Evolutionary conservation across 2,113 vertebrate species (phyloP), one percentile per base, ranked within the genome.

Genomic region (Neodon shergylaensis): DNA sequence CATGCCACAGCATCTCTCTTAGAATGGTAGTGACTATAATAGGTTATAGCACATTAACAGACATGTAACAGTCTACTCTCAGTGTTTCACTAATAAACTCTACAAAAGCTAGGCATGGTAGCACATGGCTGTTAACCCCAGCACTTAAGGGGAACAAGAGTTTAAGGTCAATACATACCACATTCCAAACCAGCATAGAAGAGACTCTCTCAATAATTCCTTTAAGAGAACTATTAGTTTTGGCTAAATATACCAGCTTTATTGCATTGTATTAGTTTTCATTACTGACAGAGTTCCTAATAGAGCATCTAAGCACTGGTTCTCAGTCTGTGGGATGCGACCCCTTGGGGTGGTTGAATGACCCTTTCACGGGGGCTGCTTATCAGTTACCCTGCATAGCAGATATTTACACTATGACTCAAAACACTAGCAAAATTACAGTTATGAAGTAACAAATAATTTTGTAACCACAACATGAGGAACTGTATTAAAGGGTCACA

Each of bases 1-100:
- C 77, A 39, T 95, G 33, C 42, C 13, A 52, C 1, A 49, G n/a
- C 70, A 42, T 97, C 19, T 92, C 77, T 90, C 68, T 79, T 94
- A 83, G 63, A 92, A 47, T 58, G 52, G 26, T 13, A 88, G 12
- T 21, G 31, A 88, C 76, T 78, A 88, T 90, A 44, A 61, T 87
- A 39, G 93, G 21, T 94, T 10, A 79, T 84, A 85, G 77, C 7
- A 52, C 28, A 21, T 94, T 65, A 83, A 42, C 13, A 83, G n/a
- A 93, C 24, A n/a, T 76, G 7, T 92, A 68, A 54, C 5, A 92
- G 31, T 81, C 72, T 70, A 79, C 52, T n/a, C 26, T 93, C 47
- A 78, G 19, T 26, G 63, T 92, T 95, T 92, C 42, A 44, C 28
- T 88, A 36, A 63, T 74, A 74, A 90, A 8, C 10, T 84, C 31